Evolutionary conservation across 2,113 vertebrate species (phyloP).

Genomic region (Thermophis baileyi): DNA sequence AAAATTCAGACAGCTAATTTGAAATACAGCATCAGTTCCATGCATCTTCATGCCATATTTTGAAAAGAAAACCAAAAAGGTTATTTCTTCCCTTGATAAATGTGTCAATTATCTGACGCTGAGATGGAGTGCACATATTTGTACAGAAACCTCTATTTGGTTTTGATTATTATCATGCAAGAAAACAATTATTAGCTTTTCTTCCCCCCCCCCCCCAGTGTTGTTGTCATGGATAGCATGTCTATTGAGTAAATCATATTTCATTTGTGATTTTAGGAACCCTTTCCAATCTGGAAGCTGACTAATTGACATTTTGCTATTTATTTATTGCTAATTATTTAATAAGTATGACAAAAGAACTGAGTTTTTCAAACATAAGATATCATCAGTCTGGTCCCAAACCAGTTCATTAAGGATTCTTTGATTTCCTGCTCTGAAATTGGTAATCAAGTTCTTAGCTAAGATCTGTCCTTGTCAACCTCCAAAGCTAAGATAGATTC

Average conservation of each 20-base stretch:
- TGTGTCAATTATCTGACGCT: not conserved
- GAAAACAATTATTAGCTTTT: not conserved
- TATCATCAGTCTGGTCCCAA: not conserved
- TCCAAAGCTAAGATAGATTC: not conserved
- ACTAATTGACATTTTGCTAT: not conserved
- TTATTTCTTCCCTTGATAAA: not conserved
- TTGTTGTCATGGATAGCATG: not conserved
- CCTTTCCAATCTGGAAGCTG: not conserved
- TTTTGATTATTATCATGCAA: not conserved
- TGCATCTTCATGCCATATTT: not conserved
- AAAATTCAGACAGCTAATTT: accelerated
- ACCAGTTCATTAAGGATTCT: not conserved
- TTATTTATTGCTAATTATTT: not conserved
- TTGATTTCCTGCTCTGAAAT: not conserved
- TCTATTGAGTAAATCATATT: not conserved
- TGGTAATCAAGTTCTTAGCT: not conserved
- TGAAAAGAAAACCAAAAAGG: not conserved
- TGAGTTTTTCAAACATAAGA: not conserved
- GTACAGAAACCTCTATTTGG: not conserved
- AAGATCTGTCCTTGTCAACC: not conserved
- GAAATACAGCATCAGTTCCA: not conserved
- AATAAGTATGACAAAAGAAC: not conserved
- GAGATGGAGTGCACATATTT: not conserved
- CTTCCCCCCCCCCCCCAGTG: accelerated
- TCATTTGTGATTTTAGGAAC: not conserved